These are phyloP conservation scores for Brienomyrus brachyistius DNA, from an alignment of 2,113 vertebrate genomes.

Conservation along the genomic window DNA sequence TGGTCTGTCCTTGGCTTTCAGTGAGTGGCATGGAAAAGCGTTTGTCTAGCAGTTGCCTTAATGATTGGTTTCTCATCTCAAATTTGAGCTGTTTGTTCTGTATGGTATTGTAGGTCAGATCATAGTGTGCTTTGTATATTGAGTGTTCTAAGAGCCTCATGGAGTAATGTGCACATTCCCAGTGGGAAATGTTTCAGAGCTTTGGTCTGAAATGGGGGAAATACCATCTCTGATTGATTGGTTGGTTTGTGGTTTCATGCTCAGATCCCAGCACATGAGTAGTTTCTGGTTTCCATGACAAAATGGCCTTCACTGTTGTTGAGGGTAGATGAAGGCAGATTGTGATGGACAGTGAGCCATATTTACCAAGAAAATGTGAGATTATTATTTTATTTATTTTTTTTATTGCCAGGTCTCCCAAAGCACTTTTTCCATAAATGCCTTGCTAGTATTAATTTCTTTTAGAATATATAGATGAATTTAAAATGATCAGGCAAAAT, in stretches of 20 bases:
- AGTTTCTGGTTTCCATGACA: background rate
- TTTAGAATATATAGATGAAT: background rate
- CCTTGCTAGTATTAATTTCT: conserved; percentile 46
- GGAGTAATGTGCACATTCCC: background rate
- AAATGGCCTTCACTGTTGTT: background rate
- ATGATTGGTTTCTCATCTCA: conserved; percentile 43
- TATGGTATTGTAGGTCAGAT: conserved; percentile 25
- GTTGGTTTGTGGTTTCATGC: background rate
- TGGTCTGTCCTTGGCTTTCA: conserved; percentile 39
- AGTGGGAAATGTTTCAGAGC: conserved; percentile 13
- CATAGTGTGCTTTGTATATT: background rate
- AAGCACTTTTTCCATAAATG: conserved; percentile 51
- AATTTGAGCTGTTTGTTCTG: conserved; percentile 25
- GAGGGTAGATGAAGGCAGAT: background rate
- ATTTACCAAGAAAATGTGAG: conserved; percentile 17
- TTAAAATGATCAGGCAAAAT: background rate
- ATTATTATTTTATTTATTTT: background rate
- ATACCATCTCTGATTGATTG: background rate
- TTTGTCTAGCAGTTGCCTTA: conserved; percentile 58
- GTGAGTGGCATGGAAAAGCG: conserved; percentile 29
- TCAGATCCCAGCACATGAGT: background rate
- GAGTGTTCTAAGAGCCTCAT: conserved; percentile 17
- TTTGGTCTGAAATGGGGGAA: background rate
- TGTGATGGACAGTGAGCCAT: conserved; percentile 21
- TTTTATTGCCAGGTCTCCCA: conserved; percentile 24